Evolutionary conservation across 2,113 vertebrate genomes (phyloP).

Genomic region (crab-eating macaque (Macaca fascicularis)): T2T-MFA8v1.1 NC_088381.1:11906501-11907000

Average conservation of each 20-base stretch:
- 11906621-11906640: background rate
- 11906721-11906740: background rate
- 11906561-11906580: background rate
- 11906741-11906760: background rate
- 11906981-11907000: background rate
- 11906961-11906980: background rate
- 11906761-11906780: background rate
- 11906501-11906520: background rate
- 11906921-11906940: background rate
- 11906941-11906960: constrained; percentile 31
- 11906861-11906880: background rate
- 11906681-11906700: background rate
- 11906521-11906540: background rate
- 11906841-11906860: background rate
- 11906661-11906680: background rate
- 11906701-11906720: background rate
- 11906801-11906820: background rate
- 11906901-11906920: background rate
- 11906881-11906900: constrained; percentile 22
- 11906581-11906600: background rate
- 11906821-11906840: background rate
- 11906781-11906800: background rate
- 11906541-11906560: background rate
- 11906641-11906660: background rate
- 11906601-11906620: background rate